Conservation (phyloP, 2,888 invertebrate species). For the Tinea trinotella region DNA sequence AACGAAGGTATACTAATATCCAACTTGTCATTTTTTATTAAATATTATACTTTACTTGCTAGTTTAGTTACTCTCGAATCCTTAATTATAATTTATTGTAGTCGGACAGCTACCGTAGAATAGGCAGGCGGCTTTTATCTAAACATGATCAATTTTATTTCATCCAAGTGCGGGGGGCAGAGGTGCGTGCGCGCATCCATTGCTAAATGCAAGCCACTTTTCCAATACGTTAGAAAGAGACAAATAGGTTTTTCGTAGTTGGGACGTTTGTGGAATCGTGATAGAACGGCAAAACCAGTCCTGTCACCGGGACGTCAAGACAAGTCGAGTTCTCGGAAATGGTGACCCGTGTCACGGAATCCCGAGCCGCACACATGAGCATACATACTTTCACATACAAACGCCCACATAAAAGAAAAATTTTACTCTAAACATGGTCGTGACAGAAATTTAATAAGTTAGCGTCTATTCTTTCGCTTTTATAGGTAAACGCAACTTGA, state of each 20-base stretch:
- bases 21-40: no score
- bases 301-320: slow-evolving; percentile 71
- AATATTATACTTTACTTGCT: no score
- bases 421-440: slow-evolving; percentile 32
- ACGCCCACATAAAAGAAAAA: slow-evolving; percentile 25
- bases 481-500: slow-evolving; percentile 5
- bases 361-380: slow-evolving; percentile 54
- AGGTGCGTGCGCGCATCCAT: slow-evolving; percentile 65
- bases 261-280: neutral
- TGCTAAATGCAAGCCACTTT: slow-evolving; percentile 34
- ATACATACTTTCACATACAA: slow-evolving; percentile 29
- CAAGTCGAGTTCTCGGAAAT: slow-evolving; percentile 68
- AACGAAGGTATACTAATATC: no score
- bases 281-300: slow-evolving; percentile 66
- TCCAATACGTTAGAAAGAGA: slow-evolving; percentile 15
- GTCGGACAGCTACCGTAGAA: slow-evolving; percentile 60
- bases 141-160: slow-evolving; percentile 47
- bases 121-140: slow-evolving; percentile 51
- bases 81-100: slow-evolving; percentile 39
- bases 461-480: slow-evolving; percentile 7
- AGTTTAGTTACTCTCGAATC: neutral
- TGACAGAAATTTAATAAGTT: slow-evolving; percentile 40
- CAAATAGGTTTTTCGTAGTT: slow-evolving; percentile 29
- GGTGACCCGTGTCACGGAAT: slow-evolving; percentile 72
- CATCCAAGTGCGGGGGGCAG: slow-evolving; percentile 52